Percentiles rank a stretch among this genome's conserved stretches.
Conservation (phyloP, 1,140 invertebrate species). For the Drosophila athabasca region DNA sequence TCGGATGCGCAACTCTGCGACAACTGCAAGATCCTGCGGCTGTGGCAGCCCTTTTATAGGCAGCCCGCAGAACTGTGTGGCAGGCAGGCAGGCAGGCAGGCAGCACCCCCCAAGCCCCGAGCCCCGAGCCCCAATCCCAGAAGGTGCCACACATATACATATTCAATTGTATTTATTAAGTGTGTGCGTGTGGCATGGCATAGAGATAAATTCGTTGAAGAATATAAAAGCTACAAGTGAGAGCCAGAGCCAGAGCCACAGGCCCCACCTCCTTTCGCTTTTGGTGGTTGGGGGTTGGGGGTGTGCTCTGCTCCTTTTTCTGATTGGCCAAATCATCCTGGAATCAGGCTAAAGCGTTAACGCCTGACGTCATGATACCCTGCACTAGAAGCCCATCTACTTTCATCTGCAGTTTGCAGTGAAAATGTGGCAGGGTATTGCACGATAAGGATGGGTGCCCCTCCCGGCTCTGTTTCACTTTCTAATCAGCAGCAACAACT, state of each 20-base stretch:
- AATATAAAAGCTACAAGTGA: constrained; percentile 81
- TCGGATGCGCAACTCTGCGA: constrained; percentile 62
- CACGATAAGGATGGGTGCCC: not conserved
- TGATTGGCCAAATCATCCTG: constrained; percentile 83
- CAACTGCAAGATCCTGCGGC: constrained; percentile 73
- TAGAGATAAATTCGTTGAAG: constrained; percentile 79
- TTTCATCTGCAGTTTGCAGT: no score
- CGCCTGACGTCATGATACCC: constrained; percentile 67
- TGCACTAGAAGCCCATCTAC: not conserved
- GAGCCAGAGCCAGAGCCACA: constrained; percentile 44
- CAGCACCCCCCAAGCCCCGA: not conserved
- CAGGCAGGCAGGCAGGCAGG: no score
- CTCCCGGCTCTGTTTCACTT: constrained; percentile 49
- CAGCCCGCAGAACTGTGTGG: constrained; percentile 26
- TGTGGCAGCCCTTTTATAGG: constrained; percentile 63
- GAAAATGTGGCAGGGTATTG: constrained; percentile 1
- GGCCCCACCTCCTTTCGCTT: constrained; percentile 51
- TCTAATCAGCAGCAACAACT: constrained; percentile 68
- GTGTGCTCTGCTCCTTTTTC: constrained; percentile 36
- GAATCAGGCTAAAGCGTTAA: constrained; percentile 72
- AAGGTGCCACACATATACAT: constrained; percentile 59
- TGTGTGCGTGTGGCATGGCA: constrained; percentile 69
- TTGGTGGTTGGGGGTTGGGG: no score
- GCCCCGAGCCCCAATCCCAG: constrained; percentile 7
- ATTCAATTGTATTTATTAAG: constrained; percentile 83